Evolutionary conservation across 2,113 vertebrate genomes (phyloP).

Genomic region (Myiagra hebetior): DNA sequence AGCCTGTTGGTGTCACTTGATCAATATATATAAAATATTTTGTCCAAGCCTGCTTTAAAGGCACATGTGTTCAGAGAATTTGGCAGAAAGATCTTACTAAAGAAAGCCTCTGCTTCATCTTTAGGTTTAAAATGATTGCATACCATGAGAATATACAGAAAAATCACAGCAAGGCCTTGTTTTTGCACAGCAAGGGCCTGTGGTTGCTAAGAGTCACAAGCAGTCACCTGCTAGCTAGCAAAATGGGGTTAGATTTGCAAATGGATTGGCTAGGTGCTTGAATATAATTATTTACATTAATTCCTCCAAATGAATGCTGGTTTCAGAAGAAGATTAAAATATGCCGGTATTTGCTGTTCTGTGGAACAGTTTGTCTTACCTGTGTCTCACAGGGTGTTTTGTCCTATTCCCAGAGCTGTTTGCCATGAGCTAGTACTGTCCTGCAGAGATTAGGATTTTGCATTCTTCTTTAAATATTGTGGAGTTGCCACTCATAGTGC

Average conservation of each 20-base stretch:
- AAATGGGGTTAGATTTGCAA: neutral
- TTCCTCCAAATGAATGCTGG: neutral
- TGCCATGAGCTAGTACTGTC: neutral
- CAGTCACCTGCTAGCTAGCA: neutral
- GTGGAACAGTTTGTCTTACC: neutral
- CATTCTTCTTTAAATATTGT: neutral
- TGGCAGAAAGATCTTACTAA: neutral
- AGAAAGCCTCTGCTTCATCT: neutral
- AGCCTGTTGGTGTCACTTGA: neutral
- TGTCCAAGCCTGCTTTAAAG: neutral
- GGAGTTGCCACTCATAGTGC: neutral
- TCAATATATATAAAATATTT: neutral
- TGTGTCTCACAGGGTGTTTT: neutral
- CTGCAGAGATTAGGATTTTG: neutral
- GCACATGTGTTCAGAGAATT: neutral
- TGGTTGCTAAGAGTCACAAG: neutral
- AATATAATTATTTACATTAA: neutral
- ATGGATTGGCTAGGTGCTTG: neutral
- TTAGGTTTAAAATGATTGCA: neutral
- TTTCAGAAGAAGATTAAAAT: neutral
- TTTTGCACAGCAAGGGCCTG: neutral
- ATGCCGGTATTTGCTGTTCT: neutral
- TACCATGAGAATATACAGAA: neutral
- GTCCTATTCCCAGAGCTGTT: neutral
- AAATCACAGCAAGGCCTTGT: neutral